Percentiles rank a stretch among this genome's conserved stretches.
phyloP scores from a whole-genome alignment of 2,888 invertebrate genomes.

The Heteromurus nitidus region DNA sequence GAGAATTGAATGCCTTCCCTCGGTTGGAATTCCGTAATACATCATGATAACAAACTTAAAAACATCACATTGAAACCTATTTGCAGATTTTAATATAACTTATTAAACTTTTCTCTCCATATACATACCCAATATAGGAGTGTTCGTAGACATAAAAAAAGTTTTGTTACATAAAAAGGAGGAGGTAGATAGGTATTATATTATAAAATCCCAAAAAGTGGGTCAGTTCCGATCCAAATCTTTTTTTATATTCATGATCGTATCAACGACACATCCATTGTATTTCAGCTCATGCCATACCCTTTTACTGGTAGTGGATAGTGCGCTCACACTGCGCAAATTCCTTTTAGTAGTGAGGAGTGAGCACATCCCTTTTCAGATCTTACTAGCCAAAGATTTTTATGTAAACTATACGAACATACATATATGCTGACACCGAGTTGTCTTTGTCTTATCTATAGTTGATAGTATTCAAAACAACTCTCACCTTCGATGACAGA shows the following conservation, averaged over 20 bases:
- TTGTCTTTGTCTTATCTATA: constrained; percentile 46
- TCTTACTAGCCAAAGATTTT: too few species aligned
- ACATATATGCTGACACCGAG: too few species aligned
- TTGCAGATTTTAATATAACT: neutral
- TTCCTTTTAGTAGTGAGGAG: too few species aligned
- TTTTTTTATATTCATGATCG: constrained; percentile 12
- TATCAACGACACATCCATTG: constrained; percentile 18
- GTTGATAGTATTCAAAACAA: constrained; percentile 39
- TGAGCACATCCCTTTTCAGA: too few species aligned
- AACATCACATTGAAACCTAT: neutral
- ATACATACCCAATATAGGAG: too few species aligned
- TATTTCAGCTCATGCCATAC: constrained; percentile 8
- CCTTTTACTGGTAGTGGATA: too few species aligned
- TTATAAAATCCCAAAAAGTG: constrained; percentile 55
- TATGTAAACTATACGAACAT: too few species aligned
- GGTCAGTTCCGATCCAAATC: constrained; percentile 65
- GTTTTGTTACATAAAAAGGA: constrained; percentile 27
- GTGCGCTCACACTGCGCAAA: too few species aligned
- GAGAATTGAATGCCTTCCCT: constrained; percentile 47
- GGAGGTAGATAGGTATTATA: constrained; percentile 56
- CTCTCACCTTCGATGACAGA: constrained; percentile 62
- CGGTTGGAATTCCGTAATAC: constrained; percentile 28
- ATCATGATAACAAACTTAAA: neutral
- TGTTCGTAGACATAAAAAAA: neutral
- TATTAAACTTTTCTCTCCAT: too few species aligned